These are phyloP conservation scores for Mesochorus sp. DNA, from an alignment of 2,888 invertebrate species.

Conservation along the genomic window DNA sequence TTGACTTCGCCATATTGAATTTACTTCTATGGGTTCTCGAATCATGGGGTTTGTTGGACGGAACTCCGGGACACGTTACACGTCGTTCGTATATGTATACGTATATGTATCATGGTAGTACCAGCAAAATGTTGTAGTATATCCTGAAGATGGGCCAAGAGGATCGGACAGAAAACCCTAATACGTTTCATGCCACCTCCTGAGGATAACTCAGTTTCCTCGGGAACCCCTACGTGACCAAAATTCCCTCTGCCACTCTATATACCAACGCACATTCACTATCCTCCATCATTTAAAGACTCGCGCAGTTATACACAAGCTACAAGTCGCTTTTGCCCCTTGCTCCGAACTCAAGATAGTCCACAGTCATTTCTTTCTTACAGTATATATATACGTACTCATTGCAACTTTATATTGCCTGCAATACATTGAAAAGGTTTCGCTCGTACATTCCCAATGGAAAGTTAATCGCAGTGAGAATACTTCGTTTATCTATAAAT, in stretches of 20 bases:
- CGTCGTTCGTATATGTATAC: conserved; percentile 11
- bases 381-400: too few relatives aligned
- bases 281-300: background rate
- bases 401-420: too few relatives aligned
- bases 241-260: conserved; percentile 68
- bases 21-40: conserved; percentile 80
- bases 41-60: conserved; percentile 72
- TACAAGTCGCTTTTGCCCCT: conserved; percentile 19
- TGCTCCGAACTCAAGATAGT: background rate
- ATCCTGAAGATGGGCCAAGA: conserved; percentile 36
- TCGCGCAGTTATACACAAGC: too few relatives aligned
- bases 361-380: too few relatives aligned
- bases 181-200: conserved; percentile 68
- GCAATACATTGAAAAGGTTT: too few relatives aligned
- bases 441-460: too few relatives aligned
- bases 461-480: too few relatives aligned
- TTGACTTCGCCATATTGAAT: conserved; percentile 81
- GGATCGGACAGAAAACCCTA: conserved; percentile 28
- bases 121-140: too few relatives aligned
- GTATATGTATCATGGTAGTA: conserved; percentile 18
- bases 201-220: conserved; percentile 74
- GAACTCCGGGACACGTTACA: conserved; percentile 72
- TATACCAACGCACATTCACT: background rate
- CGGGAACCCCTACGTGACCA: conserved; percentile 77
- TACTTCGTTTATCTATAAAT: too few relatives aligned